Conservation (phyloP, 1,140 invertebrate species). For the Epicauta chinensis region DNA sequence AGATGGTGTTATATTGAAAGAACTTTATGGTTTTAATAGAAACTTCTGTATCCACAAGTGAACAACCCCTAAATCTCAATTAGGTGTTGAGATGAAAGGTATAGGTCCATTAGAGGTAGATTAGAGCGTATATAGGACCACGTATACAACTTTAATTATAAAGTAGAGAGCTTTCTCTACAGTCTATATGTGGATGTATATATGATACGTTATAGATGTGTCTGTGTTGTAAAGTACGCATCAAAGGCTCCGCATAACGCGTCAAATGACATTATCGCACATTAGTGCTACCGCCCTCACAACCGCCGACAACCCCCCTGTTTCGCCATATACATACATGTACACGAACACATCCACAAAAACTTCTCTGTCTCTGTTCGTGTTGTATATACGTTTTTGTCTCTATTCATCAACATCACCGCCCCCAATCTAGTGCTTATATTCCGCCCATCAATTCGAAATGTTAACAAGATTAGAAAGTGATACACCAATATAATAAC, state of each 20-base stretch:
- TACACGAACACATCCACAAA: too few relatives aligned
- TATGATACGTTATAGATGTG: not conserved
- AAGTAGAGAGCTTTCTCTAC: conserved; percentile 22
- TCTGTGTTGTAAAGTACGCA: conserved; percentile 20
- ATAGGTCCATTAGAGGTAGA: conserved; percentile 30
- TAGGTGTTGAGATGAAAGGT: conserved; percentile 31
- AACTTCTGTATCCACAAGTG: conserved; percentile 1
- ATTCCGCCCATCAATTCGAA: conserved; percentile 10
- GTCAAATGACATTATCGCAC: conserved; percentile 32
- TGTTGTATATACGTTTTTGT: not conserved
- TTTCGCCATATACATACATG: not conserved
- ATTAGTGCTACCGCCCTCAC: conserved; percentile 23
- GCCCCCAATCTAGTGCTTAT: conserved; percentile 9
- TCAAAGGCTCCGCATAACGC: conserved; percentile 30
- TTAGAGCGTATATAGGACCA: conserved; percentile 24
- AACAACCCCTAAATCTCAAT: conserved; percentile 18
- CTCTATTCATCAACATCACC: not conserved
- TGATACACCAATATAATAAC: conserved; percentile 3
- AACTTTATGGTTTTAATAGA: too few relatives aligned
- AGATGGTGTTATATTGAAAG: too few relatives aligned
- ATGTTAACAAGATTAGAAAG: conserved; percentile 12
- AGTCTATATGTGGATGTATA: too few relatives aligned
- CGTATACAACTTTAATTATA: conserved; percentile 31
- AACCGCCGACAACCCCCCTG: conserved; percentile 11
- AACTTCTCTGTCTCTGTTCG: too few relatives aligned